These are phyloP conservation scores for Sebastes cheni DNA, from an alignment of 2,797 vertebrate genomes.

Conservation along the genomic window DNA sequence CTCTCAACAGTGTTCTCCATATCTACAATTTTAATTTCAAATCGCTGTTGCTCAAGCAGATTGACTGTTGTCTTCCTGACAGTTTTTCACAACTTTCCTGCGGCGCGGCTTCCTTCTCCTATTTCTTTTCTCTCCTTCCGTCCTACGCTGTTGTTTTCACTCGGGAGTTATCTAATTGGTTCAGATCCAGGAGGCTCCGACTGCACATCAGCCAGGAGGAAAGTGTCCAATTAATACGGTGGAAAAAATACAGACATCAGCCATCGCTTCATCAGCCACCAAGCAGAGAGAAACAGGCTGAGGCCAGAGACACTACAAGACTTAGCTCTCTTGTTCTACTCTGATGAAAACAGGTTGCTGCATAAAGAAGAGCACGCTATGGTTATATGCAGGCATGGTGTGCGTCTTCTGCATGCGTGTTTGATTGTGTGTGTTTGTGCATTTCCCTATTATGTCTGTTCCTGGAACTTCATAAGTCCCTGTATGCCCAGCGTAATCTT, in stretches of 20 bases:
- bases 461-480: constrained; percentile 40
- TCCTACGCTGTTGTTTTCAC: constrained; percentile 58
- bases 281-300: constrained; percentile 20
- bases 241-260: constrained; percentile 63
- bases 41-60: constrained; percentile 30
- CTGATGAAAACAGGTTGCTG: constrained; percentile 22
- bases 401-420: constrained; percentile 10
- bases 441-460: not conserved
- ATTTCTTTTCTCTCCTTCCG: constrained; percentile 22
- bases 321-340: constrained; percentile 8
- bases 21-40: constrained; percentile 52
- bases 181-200: constrained; percentile 65
- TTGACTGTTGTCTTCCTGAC: constrained; percentile 39
- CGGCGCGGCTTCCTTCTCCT: not conserved
- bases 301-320: constrained; percentile 3
- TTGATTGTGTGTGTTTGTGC: constrained; percentile 2
- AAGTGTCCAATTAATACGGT: constrained; percentile 74
- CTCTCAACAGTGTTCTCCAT: constrained; percentile 19
- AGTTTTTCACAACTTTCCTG: constrained; percentile 25
- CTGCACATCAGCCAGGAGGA: constrained; percentile 69
- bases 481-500: constrained; percentile 64
- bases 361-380: not conserved
- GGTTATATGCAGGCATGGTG: not conserved
- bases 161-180: constrained; percentile 75
- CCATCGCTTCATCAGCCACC: constrained; percentile 45